Base-by-base conservation (phyloP, 2,113 vertebrate species). In the Poicephalus meyeri region DNA sequence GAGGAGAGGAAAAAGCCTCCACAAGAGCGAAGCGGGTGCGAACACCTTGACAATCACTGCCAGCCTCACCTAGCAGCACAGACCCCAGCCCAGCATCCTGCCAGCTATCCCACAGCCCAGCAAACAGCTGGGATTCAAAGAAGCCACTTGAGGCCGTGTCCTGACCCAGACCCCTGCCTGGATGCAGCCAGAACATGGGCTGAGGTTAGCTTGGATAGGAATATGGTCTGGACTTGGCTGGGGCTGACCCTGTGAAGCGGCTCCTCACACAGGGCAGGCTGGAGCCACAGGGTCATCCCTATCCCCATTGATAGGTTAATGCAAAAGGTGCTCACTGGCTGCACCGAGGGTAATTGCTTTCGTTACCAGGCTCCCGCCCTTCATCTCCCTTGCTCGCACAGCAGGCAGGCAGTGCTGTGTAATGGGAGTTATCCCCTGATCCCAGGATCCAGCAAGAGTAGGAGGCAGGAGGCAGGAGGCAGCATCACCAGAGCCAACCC, bases 201-300 rank as follows among this genome's bases (percentile, higher is more conserved):
- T 64, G 60, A 31, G 10, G 41, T 61, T 5, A 19, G 46, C 5
- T 21, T 42, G 35, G 26, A 3, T 1, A 0, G 0, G 46, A n/a
- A 3, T 33, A 39, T 1, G 46, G 16, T 29, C 33, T 25, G 79
- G 52, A 4, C 14, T 13, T 35, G 52, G 8, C 42, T 8, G 3
- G 9, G 49, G 35, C 53, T 47, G 29, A 23, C 13, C 21, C 52
- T 11, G 0, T 0, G 31, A 11, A 18, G 58, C 44, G 3, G 8
- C 29, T 83, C 35, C 13, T 25, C 41, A 1, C 1, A 11, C 16
- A 18, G 13, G 73, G 41, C 69, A 70, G 64, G 41, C 60, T 31
- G 37, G 23, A 63, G 68, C 35, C 53, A 6, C 2, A 13, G 13
- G 11, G 56, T 21, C 88, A 63, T 7, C 37, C 33, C 55, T 19